Conservation (phyloP, 2,113 vertebrate genomes). For the Microcebus murinus region DNA sequence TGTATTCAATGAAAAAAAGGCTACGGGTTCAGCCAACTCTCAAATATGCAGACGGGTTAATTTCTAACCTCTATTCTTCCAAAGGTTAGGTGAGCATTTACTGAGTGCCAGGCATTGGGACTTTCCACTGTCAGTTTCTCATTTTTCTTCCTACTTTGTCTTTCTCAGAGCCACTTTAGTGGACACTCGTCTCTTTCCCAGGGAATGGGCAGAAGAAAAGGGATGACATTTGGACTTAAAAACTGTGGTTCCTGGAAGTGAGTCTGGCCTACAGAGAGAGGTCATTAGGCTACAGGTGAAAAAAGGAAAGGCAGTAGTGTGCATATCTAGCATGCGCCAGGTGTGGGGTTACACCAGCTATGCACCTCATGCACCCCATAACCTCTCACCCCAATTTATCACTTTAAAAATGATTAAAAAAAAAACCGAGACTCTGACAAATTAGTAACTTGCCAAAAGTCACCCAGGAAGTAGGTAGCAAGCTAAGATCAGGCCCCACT, state of each 20-base stretch:
- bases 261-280: background rate
- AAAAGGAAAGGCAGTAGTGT: background rate
- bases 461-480: background rate
- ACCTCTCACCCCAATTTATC: background rate
- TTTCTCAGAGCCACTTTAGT: background rate
- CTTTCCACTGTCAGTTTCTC: background rate
- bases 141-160: background rate
- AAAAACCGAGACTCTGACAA: background rate
- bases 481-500: background rate
- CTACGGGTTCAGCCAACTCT: background rate
- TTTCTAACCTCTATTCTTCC: background rate
- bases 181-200: background rate
- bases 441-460: background rate
- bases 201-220: background rate
- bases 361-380: background rate
- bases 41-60: background rate
- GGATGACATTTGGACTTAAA: background rate
- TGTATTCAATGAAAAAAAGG: background rate
- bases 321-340: background rate
- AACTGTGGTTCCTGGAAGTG: background rate
- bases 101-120: background rate
- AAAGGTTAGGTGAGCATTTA: background rate
- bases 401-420: background rate
- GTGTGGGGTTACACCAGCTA: rapidly evolving
- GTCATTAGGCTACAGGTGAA: background rate